Base-by-base conservation (phyloP, 2,113 vertebrate species). In the Misgurnus anguillicaudatus region DNA sequence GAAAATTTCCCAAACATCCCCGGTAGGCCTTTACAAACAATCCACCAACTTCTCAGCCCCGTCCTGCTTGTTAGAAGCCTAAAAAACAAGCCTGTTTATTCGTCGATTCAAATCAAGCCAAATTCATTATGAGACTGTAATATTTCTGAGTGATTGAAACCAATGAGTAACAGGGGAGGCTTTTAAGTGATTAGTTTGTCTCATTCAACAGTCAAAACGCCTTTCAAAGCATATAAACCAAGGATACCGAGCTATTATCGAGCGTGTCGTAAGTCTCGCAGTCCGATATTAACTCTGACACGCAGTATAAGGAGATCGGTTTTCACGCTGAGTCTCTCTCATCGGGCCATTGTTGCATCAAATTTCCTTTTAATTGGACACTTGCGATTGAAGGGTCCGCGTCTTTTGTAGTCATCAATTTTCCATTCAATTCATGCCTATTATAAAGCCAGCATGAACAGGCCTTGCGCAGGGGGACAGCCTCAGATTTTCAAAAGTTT, bases 351-450 rank as follows among this genome's bases (percentile, higher is more conserved):
- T 58, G 75, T 80, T 81, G 69, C 62, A 74, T 78, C 79, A 74
- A 73, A 80, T 77, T 74, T 80, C 31, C 47, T 83, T 80, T 83
- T 80, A 83, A 83, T 80, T 83, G 78, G 68, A 41, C 45, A 62
- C 77, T 78, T 78, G 69, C 21, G 74, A 73, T 24, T 78, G 57
- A 78, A 74, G 71, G 11, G 57, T 66, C 79, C 24, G 68, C 61
- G 19, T 78, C 68, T 70, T 74, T 74, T 84, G 57, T 55, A 68
- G 74, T 81, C 79, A 77, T 84, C 75, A 78, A 66, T 74, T 65
- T 55, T 16, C 55, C 77, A 21, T 74, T 74, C 79, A 80, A 76
- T 57, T 70, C 58, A 21, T 62, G 45, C 81, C 48, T 80, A 80
- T 80, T 58, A 71, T 39, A 9, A 48, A 57, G 53, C 47, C 53